Percentiles rank a stretch among this genome's conserved stretches.
Evolutionary conservation across 2,888 invertebrate genomes (phyloP).

Genomic region (Drosophila fulvimacula): DNA sequence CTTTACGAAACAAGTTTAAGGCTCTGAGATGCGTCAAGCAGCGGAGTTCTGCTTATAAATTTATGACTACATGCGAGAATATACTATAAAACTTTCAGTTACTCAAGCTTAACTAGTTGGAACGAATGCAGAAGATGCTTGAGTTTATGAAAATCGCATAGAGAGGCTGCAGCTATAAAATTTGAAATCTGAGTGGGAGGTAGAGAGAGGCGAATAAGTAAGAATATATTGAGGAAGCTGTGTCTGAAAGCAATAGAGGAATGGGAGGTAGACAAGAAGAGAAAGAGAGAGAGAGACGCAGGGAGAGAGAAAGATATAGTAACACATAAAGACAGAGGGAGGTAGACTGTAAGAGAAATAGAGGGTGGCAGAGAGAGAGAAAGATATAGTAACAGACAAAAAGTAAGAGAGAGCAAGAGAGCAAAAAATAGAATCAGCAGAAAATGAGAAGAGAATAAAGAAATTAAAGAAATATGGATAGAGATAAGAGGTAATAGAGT

Average conservation of each 20-base stretch:
- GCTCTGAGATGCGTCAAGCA: neutral
- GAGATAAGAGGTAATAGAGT: too few species aligned
- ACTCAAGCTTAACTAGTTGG: neutral
- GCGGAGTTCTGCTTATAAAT: constrained; percentile 3
- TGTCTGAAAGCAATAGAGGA: accelerated
- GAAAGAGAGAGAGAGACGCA: neutral
- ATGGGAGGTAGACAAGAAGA: too few species aligned
- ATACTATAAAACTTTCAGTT: neutral
- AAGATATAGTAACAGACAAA: neutral
- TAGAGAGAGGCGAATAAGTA: neutral
- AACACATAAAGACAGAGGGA: too few species aligned
- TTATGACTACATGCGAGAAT: neutral
- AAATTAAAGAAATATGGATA: neutral
- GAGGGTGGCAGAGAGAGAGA: neutral
- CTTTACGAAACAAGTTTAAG: neutral
- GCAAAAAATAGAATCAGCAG: neutral
- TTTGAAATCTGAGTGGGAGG: neutral
- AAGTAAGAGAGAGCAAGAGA: neutral
- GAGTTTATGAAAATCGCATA: constrained; percentile 3
- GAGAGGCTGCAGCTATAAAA: neutral
- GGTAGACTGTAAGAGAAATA: neutral
- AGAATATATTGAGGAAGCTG: neutral
- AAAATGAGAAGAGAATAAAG: accelerated
- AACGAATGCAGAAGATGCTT: neutral
- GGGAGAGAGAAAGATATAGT: too few species aligned